These are phyloP conservation scores for Oopsacas minuta DNA, from an alignment of 37 sponge, comb jelly and placozoan genomes.

Conservation along the genomic window DNA sequence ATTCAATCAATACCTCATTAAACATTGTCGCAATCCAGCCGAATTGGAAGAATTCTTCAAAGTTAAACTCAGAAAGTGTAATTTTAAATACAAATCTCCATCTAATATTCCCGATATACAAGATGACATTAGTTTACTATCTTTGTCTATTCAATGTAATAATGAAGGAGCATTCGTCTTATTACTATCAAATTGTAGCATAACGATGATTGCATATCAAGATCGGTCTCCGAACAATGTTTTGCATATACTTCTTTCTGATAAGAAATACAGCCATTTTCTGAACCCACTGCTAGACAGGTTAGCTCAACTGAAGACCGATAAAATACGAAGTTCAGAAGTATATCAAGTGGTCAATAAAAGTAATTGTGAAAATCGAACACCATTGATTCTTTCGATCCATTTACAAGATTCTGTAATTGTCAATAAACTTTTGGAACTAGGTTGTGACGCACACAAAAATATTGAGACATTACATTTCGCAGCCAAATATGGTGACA, in stretches of 20 bases:
- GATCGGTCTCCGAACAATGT: not conserved
- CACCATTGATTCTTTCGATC: not conserved
- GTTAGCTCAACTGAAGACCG: not conserved
- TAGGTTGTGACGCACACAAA: not conserved
- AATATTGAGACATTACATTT: not conserved
- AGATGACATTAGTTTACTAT: not conserved
- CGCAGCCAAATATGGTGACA: not conserved
- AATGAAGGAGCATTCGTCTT: not conserved
- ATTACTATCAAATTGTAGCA: not conserved
- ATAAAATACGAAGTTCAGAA: not conserved
- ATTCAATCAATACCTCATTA: not conserved
- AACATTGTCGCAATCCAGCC: not conserved
- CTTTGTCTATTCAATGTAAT: not conserved
- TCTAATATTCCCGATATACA: not conserved
- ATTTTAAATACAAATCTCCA: not conserved
- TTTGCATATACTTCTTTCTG: not conserved
- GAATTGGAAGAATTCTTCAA: not conserved
- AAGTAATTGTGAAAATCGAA: not conserved
- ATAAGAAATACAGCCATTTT: not conserved
- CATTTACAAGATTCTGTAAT: not conserved
- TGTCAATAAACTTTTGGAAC: not conserved
- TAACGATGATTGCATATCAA: not conserved
- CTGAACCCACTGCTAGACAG: not conserved
- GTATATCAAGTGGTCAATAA: not conserved
- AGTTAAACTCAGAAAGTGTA: not conserved